phyloP scores from a whole-genome alignment of 1,140 invertebrate genomes.

The Zophobas atratus region DNA sequence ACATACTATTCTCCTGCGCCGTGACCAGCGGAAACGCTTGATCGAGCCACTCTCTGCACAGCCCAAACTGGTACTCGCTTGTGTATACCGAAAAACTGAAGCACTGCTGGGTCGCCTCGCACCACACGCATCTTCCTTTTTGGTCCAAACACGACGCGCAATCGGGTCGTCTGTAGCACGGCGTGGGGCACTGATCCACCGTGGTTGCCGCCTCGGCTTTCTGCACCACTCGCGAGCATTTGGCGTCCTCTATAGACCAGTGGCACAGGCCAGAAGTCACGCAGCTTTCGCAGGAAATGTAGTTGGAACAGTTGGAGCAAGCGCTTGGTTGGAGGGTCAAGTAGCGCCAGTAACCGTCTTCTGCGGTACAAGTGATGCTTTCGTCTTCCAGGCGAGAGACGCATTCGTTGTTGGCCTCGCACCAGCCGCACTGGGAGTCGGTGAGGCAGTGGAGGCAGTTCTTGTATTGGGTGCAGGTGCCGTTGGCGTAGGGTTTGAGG shows the following conservation, averaged over 20 bases:
- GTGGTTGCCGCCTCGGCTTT: conserved; percentile 76
- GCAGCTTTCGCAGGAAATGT: conserved; percentile 88
- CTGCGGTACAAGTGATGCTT: conserved; percentile 71
- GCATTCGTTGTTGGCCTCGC: conserved; percentile 79
- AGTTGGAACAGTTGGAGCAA: conserved; percentile 90
- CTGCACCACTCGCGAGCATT: conserved; percentile 84
- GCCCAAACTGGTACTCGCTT: conserved; percentile 92
- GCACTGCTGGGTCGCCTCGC: conserved; percentile 91
- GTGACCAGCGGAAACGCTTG: conserved; percentile 71
- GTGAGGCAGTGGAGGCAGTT: conserved; percentile 92
- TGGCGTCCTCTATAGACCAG: conserved; percentile 86
- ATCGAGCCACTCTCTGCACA: conserved; percentile 94
- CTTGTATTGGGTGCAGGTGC: conserved; percentile 82
- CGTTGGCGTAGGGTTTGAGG: conserved; percentile 87
- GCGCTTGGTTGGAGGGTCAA: conserved; percentile 84
- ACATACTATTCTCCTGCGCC: conserved; percentile 61
- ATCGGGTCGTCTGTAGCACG: conserved; percentile 81
- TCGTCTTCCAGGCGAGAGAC: conserved; percentile 77
- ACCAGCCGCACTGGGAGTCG: conserved; percentile 94
- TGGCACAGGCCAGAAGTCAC: conserved; percentile 83
- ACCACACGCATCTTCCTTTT: conserved; percentile 94
- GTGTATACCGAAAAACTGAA: conserved; percentile 96
- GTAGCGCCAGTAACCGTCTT: conserved; percentile 80
- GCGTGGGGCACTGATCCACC: conserved; percentile 79
- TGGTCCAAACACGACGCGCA: conserved; percentile 89